phyloP scores from a whole-genome alignment of 2,113 vertebrate genomes.

The Hemichromis elongatus region DNA sequence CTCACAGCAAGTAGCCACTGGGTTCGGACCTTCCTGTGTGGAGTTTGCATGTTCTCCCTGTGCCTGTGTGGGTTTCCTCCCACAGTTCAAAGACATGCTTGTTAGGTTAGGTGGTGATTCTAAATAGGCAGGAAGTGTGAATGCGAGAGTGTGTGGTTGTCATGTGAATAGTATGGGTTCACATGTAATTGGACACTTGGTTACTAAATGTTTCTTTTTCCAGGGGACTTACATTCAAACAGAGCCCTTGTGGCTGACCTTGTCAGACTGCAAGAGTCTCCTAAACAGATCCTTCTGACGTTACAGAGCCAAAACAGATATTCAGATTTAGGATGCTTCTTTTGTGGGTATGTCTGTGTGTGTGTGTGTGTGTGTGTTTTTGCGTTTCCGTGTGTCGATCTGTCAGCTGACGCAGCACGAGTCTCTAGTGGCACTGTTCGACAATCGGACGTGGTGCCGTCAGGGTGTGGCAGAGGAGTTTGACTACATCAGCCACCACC shows the following conservation, averaged over 20 bases:
- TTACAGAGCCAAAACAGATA: neutral
- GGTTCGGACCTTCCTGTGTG: neutral
- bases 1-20: neutral
- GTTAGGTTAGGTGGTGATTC: neutral
- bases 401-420: conserved; percentile 94
- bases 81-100: neutral
- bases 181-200: neutral
- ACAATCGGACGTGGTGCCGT: conserved; percentile 94
- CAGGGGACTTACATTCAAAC: neutral
- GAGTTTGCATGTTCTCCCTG: neutral
- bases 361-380: neutral
- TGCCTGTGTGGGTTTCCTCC: neutral
- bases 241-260: neutral
- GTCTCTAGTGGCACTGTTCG: conserved; percentile 90
- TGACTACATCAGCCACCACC: conserved; percentile 80
- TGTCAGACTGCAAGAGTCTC: neutral
- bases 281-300: neutral
- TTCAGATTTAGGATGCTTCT: neutral
- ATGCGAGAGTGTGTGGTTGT: neutral
- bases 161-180: neutral
- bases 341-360: neutral
- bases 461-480: conserved; percentile 87
- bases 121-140: neutral
- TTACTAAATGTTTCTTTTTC: neutral
- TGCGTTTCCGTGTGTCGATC: neutral